Percentiles rank a stretch among this genome's conserved stretches.
Conservation (phyloP, 2,797 vertebrate genomes). For the Anabas testudineus region DNA sequence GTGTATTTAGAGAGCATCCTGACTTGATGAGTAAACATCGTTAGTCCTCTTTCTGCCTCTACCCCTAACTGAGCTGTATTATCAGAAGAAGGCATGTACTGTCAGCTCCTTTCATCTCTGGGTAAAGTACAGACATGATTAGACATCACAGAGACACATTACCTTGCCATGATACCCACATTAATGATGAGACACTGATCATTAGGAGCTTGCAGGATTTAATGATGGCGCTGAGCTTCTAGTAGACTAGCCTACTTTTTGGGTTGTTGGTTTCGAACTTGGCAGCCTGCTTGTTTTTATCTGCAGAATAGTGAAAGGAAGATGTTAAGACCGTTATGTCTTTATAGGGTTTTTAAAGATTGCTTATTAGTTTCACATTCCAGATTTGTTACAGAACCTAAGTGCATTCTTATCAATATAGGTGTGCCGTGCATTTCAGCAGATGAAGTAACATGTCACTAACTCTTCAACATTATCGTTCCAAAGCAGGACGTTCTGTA, state of each 20-base stretch:
- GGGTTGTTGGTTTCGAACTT: conserved; percentile 49
- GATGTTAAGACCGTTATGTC: background rate
- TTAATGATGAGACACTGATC: conserved; percentile 61
- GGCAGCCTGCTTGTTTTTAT: conserved; percentile 24
- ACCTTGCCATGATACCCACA: conserved; percentile 61
- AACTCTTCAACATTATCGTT: background rate
- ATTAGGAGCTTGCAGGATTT: conserved; percentile 53
- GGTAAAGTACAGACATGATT: conserved; percentile 67
- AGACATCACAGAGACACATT: conserved; percentile 73
- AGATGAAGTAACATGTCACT: too few species aligned
- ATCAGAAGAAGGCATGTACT: conserved; percentile 67
- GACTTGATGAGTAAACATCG: conserved; percentile 70
- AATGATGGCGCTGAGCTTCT: conserved; percentile 45
- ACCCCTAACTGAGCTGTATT: conserved; percentile 70
- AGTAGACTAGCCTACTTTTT: conserved; percentile 42
- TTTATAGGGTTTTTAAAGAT: background rate
- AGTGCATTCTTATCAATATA: background rate
- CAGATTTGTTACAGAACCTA: background rate
- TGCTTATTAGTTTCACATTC: background rate
- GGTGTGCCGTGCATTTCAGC: too few species aligned
- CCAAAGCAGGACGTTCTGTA: background rate
- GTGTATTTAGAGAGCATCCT: conserved; percentile 42
- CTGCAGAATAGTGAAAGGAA: background rate
- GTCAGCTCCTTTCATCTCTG: conserved; percentile 67
- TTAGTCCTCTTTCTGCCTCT: conserved; percentile 61